These are phyloP conservation scores for Mirza zaza DNA, from an alignment of 2,113 vertebrate species.

Conservation along the genomic window DNA sequence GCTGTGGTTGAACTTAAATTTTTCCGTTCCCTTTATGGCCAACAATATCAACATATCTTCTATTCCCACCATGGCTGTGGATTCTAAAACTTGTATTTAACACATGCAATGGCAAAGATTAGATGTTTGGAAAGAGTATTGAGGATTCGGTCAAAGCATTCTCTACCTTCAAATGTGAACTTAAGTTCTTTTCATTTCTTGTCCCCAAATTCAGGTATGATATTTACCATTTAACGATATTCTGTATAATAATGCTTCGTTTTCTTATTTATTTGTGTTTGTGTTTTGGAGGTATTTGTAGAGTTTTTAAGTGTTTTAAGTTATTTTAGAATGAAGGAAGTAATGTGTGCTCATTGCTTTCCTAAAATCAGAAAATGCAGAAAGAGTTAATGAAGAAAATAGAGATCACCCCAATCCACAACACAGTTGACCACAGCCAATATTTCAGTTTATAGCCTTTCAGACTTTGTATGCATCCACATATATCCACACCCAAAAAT, in stretches of 20 bases:
- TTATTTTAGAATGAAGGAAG: constrained; percentile 10
- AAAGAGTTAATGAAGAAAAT: not conserved
- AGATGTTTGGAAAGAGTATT: not conserved
- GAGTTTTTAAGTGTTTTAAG: not conserved
- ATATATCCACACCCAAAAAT: not conserved
- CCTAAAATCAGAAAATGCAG: not conserved
- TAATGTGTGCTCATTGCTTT: not conserved
- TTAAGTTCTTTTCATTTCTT: not conserved
- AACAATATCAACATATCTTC: not conserved
- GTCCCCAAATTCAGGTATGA: not conserved
- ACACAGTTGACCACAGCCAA: not conserved
- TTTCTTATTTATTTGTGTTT: not conserved
- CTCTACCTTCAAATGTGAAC: not conserved
- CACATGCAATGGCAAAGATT: not conserved
- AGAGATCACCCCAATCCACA: not conserved
- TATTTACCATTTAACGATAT: not conserved
- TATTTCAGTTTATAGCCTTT: not conserved
- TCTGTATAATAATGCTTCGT: not conserved
- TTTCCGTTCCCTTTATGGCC: not conserved
- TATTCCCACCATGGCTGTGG: not conserved
- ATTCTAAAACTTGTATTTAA: constrained; percentile 9
- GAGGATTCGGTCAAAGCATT: not conserved
- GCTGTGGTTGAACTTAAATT: constrained; percentile 10
- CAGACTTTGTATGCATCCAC: not conserved
- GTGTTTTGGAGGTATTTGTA: not conserved